Percentiles rank a stretch among this genome's conserved stretches.
Evolutionary conservation across 2,797 vertebrate genomes (phyloP).

Genomic region (Myotis daubentonii): DNA sequence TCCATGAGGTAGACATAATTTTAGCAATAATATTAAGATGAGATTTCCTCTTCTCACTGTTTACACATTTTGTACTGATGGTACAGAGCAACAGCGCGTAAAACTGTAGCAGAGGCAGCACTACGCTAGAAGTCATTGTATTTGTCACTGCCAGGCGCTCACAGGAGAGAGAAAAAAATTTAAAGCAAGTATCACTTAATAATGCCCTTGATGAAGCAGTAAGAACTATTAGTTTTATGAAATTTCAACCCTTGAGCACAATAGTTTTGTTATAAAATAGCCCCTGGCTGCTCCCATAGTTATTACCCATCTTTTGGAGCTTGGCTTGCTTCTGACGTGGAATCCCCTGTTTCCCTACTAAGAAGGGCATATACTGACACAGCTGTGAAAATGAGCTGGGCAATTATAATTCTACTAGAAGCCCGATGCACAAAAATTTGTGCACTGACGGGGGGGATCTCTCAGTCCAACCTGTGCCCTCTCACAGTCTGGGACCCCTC

Average conservation of each 20-base stretch:
- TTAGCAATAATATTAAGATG: background rate
- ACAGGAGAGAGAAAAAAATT: background rate
- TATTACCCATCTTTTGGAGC: background rate
- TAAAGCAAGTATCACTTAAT: background rate
- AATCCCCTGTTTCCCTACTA: background rate
- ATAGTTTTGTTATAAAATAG: background rate
- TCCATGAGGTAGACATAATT: background rate
- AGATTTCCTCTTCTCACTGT: background rate
- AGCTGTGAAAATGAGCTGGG: conserved; percentile 10
- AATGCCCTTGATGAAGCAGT: background rate
- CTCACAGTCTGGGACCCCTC: too few species aligned
- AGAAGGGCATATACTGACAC: background rate
- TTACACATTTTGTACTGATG: conserved; percentile 13
- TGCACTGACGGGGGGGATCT: too few species aligned
- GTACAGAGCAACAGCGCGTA: background rate
- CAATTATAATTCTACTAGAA: conserved; percentile 1
- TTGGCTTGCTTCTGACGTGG: background rate
- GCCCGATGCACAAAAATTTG: too few species aligned
- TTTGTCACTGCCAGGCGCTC: background rate
- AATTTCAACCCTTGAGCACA: background rate
- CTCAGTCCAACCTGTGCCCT: too few species aligned
- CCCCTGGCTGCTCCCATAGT: background rate
- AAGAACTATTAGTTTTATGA: conserved; percentile 42
- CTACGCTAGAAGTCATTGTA: background rate
- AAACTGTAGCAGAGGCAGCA: background rate